Evolutionary conservation across 2,888 invertebrate genomes (phyloP).

Genomic region (Podotricha telesiphe): DNA sequence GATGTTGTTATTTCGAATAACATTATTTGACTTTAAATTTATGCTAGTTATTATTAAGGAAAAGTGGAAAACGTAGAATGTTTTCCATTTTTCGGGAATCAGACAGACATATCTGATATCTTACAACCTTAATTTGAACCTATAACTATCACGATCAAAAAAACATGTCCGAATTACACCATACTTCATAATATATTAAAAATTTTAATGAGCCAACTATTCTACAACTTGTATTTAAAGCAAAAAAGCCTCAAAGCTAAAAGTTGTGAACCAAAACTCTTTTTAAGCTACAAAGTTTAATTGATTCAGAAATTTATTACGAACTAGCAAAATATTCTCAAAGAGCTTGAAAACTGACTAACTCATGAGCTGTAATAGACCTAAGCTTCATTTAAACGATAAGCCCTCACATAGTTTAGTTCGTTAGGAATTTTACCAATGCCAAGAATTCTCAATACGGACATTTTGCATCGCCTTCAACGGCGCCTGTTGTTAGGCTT

Average conservation of each 20-base stretch:
- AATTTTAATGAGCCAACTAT: not conserved
- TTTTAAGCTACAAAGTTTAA: constrained; percentile 14
- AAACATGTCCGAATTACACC: too few species aligned
- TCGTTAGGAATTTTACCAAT: constrained; percentile 41
- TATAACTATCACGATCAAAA: too few species aligned
- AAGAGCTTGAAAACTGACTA: constrained; percentile 9
- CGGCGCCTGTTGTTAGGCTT: constrained; percentile 28
- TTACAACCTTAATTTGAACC: too few species aligned
- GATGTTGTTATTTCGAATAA: too few species aligned
- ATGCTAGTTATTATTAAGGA: too few species aligned
- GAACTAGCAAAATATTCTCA: constrained; percentile 16
- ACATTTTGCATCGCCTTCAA: constrained; percentile 38
- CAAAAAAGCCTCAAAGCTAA: constrained; percentile 15
- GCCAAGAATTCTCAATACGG: constrained; percentile 40
- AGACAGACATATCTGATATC: too few species aligned
- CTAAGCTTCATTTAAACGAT: constrained; percentile 41
- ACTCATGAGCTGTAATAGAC: constrained; percentile 41
- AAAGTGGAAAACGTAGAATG: too few species aligned
- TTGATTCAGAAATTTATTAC: constrained; percentile 20
- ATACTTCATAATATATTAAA: not conserved
- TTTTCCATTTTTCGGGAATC: too few species aligned
- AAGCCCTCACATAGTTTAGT: constrained; percentile 39
- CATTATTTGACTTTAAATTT: too few species aligned
- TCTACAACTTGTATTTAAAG: constrained; percentile 2
- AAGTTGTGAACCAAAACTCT: constrained; percentile 14